Evolutionary conservation across 2,113 vertebrate species (phyloP).

Genomic region (Siniperca chuatsi): DNA sequence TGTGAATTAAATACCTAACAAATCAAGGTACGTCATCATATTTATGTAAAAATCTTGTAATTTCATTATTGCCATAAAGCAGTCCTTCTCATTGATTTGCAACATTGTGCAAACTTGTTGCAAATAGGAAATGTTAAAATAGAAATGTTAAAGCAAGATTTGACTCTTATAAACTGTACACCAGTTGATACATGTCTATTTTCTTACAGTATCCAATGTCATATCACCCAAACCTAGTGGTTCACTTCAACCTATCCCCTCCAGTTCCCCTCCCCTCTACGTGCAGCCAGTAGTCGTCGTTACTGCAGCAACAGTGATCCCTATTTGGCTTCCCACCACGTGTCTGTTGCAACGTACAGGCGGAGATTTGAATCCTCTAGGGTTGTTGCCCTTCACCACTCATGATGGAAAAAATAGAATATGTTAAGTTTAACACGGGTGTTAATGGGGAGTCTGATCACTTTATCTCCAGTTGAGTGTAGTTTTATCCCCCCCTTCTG

Average conservation of each 20-base stretch:
- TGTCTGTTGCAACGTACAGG: not conserved
- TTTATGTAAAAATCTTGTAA: not conserved
- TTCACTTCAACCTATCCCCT: not conserved
- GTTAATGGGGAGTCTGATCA: not conserved
- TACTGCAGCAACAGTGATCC: not conserved
- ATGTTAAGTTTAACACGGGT: not conserved
- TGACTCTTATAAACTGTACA: not conserved
- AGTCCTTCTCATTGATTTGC: too few species aligned
- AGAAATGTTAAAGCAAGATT: not conserved
- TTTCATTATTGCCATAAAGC: too few species aligned
- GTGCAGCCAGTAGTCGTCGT: not conserved
- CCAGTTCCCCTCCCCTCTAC: not conserved
- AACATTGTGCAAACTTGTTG: not conserved
- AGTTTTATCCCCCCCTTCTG: not conserved
- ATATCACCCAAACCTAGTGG: not conserved
- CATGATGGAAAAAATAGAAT: not conserved
- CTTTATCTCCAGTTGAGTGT: not conserved
- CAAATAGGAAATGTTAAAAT: not conserved
- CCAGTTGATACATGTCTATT: not conserved
- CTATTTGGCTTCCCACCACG: not conserved
- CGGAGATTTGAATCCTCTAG: not conserved
- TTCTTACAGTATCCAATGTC: not conserved
- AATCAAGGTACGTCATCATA: not conserved
- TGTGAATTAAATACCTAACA: not conserved
- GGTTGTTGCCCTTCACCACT: not conserved